Percentiles rank a stretch among this genome's conserved stretches.
Conservation (phyloP, 2,797 vertebrate genomes). For the Triplophysa yarkandensis region DNA sequence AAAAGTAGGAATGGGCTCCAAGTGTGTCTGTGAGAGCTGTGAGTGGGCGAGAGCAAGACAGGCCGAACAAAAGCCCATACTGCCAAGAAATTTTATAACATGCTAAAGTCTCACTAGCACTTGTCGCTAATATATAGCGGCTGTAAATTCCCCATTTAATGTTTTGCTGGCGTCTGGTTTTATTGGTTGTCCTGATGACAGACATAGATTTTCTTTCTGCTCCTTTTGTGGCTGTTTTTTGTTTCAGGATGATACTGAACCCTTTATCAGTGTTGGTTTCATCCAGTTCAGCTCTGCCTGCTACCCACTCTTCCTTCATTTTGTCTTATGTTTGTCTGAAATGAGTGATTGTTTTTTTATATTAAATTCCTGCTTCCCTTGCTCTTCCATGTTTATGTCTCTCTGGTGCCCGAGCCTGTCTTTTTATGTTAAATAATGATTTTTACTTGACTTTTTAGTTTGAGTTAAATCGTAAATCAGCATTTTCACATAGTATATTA, state of each 20-base stretch:
- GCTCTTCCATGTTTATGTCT: slow-evolving; percentile 32
- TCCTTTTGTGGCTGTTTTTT: slow-evolving; percentile 40
- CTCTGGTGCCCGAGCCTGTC: slow-evolving; percentile 13
- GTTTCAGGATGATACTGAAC: slow-evolving; percentile 43
- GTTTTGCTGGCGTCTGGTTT: slow-evolving; percentile 59
- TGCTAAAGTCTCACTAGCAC: slow-evolving; percentile 73
- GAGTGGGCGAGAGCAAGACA: slow-evolving; percentile 48
- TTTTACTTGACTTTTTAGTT: slow-evolving; percentile 17
- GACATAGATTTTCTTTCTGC: slow-evolving; percentile 43
- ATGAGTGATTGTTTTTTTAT: slow-evolving; percentile 45
- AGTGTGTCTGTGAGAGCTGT: slow-evolving; percentile 34
- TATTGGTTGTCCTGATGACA: slow-evolving; percentile 59
- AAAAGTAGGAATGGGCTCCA: slow-evolving; percentile 50
- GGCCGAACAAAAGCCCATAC: slow-evolving; percentile 60
- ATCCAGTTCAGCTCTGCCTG: slow-evolving; percentile 43
- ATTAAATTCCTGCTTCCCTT: slow-evolving; percentile 45
- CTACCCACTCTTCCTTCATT: slow-evolving; percentile 60
- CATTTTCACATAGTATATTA: slow-evolving; percentile 25
- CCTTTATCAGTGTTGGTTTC: slow-evolving; percentile 45
- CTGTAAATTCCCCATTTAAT: slow-evolving; percentile 73
- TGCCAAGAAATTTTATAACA: slow-evolving; percentile 76
- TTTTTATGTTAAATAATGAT: slow-evolving; percentile 45
- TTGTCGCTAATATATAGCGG: slow-evolving; percentile 68
- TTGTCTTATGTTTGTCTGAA: slow-evolving; percentile 43
- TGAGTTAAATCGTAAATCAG: slow-evolving; percentile 32